phyloP scores from a whole-genome alignment of 1,140 invertebrate genomes.

The Drosophila serrata region DNA sequence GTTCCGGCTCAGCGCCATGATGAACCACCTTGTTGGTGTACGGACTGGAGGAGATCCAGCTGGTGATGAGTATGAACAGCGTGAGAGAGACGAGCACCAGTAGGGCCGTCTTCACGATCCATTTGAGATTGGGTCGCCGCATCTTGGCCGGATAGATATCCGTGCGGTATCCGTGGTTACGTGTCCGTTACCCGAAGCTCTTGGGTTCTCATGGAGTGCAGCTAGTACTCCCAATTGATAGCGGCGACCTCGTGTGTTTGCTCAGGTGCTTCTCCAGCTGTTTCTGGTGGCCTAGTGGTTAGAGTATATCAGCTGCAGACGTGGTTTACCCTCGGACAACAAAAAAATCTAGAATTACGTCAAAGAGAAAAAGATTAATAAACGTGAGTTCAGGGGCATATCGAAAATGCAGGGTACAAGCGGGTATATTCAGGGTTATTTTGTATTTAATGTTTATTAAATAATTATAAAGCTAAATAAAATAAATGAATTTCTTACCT shows the following conservation, averaged over 20 bases:
- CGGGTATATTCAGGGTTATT: background rate
- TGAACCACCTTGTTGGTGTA: constrained; percentile 72
- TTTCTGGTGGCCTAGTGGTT: constrained; percentile 3
- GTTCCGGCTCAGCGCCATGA: constrained; percentile 52
- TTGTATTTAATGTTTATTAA: background rate
- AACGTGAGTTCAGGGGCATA: constrained; percentile 12
- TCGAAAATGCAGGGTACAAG: background rate
- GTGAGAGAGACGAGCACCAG: constrained; percentile 64
- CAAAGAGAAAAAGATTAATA: constrained; percentile 9
- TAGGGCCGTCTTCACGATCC: constrained; percentile 70
- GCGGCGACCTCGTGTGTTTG: constrained; percentile 26
- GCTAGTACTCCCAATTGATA: background rate
- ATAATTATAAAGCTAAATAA: too few species aligned
- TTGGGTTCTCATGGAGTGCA: constrained; percentile 5
- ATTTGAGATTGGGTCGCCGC: constrained; percentile 81
- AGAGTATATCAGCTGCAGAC: constrained; percentile 8
- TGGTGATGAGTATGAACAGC: constrained; percentile 72
- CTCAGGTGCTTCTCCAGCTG: constrained; percentile 28
- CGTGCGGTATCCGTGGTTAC: constrained; percentile 42
- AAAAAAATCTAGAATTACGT: constrained; percentile 8
- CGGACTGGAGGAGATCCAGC: constrained; percentile 76
- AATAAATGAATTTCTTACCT: too few species aligned
- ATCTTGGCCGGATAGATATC: constrained; percentile 39
- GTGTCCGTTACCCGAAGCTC: constrained; percentile 50
- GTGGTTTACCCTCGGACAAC: constrained; percentile 7